A percentile compares a stretch with the other conserved stretches of the same genome.
These are phyloP conservation scores for Pachyrhynchus sulphureomaculatus DNA, from an alignment of 1,140 invertebrate species.

Conservation along the genomic window DNA sequence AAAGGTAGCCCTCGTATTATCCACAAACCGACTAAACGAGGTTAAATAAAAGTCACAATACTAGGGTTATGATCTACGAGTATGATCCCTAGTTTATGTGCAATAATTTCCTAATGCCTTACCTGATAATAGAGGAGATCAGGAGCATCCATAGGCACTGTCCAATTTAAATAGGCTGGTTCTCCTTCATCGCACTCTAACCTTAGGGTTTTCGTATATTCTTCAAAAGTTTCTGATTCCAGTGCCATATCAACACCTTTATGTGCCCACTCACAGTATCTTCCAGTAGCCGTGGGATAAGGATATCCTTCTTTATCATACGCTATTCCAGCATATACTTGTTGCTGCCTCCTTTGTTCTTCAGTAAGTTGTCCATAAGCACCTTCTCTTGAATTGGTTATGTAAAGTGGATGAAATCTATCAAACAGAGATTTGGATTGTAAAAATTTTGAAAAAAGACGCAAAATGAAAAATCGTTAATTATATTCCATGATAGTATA, in stretches of 20 bases:
- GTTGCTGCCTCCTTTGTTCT: conserved; percentile 60
- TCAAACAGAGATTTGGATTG: neutral
- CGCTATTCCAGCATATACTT: conserved; percentile 77
- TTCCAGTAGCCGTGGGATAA: conserved; percentile 72
- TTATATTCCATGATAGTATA: too few relatives aligned
- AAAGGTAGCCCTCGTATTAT: too few relatives aligned
- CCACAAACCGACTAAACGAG: too few relatives aligned
- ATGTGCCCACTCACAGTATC: conserved; percentile 77
- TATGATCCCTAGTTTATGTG: too few relatives aligned
- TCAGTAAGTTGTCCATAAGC: conserved; percentile 77
- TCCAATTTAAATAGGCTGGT: conserved; percentile 75
- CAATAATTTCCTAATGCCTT: too few relatives aligned
- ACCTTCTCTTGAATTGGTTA: conserved; percentile 82
- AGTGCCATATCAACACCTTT: conserved; percentile 67
- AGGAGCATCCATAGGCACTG: conserved; percentile 76
- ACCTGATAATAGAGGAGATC: conserved; percentile 88
- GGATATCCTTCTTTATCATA: conserved; percentile 74
- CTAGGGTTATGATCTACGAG: too few relatives aligned
- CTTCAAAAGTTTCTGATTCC: conserved; percentile 68
- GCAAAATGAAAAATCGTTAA: too few relatives aligned
- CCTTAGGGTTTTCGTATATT: conserved; percentile 73
- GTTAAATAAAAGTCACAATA: too few relatives aligned
- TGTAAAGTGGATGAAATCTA: conserved; percentile 92
- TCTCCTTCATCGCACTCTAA: conserved; percentile 74
- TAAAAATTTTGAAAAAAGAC: too few relatives aligned